Percentiles rank a stretch among this genome's conserved stretches.
phyloP scores from a whole-genome alignment of 2,113 vertebrate species.

The Caracal caracal region DNA sequence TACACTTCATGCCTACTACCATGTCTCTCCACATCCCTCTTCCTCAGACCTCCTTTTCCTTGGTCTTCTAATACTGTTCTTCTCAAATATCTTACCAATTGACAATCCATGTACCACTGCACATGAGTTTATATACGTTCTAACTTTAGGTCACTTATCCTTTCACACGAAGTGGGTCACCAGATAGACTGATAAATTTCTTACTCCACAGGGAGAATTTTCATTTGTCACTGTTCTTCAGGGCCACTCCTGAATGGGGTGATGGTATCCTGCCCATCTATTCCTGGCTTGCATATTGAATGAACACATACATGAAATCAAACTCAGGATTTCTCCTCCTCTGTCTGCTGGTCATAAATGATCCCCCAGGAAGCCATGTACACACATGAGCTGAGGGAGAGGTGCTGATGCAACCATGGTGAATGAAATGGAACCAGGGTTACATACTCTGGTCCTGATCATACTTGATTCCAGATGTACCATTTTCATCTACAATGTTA shows the following conservation, averaged over 20 bases:
- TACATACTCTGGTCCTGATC: not conserved
- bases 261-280: not conserved
- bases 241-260: not conserved
- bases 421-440: not conserved
- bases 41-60: not conserved
- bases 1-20: not conserved
- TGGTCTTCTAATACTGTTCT: not conserved
- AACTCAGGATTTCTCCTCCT: not conserved
- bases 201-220: not conserved
- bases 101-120: too few relatives aligned
- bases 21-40: not conserved
- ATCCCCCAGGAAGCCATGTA: not conserved
- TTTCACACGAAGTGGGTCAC: not conserved
- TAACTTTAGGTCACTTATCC: not conserved
- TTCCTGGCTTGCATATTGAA: not conserved
- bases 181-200: not conserved
- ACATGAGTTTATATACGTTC: not conserved
- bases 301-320: not conserved
- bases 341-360: not conserved
- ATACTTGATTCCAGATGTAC: not conserved
- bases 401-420: not conserved
- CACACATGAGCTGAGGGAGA: not conserved
- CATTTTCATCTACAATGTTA: not conserved
- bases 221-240: not conserved
- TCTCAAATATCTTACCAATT: not conserved